Evolutionary conservation across 30 jellyfish, hydroid and myxozoan genomes (phyloP).

Genomic region (Chironex yamaguchii): DNA sequence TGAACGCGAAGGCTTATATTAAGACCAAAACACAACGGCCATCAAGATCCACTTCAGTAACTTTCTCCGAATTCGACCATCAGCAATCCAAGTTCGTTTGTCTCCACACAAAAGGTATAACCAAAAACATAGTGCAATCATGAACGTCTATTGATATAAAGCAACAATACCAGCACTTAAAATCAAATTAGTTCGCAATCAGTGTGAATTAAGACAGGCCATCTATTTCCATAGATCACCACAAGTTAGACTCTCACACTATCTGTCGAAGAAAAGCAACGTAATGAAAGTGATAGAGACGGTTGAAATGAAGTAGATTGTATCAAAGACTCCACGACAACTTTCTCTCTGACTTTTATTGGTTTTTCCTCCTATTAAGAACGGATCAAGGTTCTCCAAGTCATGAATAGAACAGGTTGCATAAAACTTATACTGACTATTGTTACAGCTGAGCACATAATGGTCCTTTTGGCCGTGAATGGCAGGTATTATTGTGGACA

Average conservation of each 20-base stretch:
- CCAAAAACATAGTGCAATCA: too few species aligned
- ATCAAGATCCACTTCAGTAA: too few species aligned
- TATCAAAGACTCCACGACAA: too few species aligned
- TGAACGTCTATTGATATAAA: background rate
- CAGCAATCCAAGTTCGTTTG: too few species aligned
- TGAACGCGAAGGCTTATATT: too few species aligned
- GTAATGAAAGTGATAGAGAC: too few species aligned
- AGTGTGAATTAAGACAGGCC: background rate
- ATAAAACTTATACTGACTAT: background rate
- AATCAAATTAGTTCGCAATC: background rate
- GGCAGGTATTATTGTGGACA: background rate
- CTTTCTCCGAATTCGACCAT: too few species aligned
- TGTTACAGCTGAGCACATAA: background rate
- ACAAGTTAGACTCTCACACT: background rate
- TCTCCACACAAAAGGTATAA: too few species aligned
- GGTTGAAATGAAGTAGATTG: too few species aligned
- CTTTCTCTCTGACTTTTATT: too few species aligned
- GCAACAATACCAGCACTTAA: background rate
- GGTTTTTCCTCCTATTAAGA: background rate
- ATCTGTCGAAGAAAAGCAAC: too few species aligned
- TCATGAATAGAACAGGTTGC: background rate
- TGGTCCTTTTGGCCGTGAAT: background rate
- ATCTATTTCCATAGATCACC: background rate
- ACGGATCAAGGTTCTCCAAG: background rate
- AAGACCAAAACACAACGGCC: too few species aligned